phyloP scores from a whole-genome alignment of 2,797 vertebrate genomes.

The Lates japonicus region DNA sequence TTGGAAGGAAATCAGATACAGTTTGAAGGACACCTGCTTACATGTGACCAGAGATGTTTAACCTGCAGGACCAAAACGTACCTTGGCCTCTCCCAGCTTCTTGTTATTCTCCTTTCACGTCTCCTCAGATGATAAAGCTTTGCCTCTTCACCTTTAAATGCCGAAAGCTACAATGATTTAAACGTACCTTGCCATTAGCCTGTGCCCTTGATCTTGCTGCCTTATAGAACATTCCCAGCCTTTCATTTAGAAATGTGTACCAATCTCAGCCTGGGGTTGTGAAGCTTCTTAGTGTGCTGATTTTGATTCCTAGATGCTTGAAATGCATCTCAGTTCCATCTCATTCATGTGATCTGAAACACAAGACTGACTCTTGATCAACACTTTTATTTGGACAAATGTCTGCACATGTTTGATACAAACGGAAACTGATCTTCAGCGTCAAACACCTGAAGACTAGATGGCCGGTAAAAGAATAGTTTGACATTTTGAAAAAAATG shows the following conservation, averaged over 20 bases:
- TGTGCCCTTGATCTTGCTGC: conserved; percentile 84
- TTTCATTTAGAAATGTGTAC: conserved; percentile 65
- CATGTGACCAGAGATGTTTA: conserved; percentile 69
- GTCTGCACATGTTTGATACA: background rate
- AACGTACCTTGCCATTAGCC: conserved; percentile 71
- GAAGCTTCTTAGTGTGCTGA: conserved; percentile 58
- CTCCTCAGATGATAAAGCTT: conserved; percentile 60
- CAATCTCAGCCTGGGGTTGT: conserved; percentile 46
- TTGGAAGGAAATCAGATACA: conserved; percentile 47
- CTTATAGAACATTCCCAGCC: conserved; percentile 82
- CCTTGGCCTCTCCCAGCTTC: conserved; percentile 65
- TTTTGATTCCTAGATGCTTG: conserved; percentile 51
- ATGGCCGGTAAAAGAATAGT: conserved; percentile 3
- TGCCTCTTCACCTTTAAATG: conserved; percentile 68
- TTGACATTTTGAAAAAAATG: background rate
- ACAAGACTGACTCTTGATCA: conserved; percentile 7
- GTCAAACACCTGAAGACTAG: background rate
- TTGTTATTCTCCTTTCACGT: conserved; percentile 48
- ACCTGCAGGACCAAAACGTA: conserved; percentile 78
- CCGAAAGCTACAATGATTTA: conserved; percentile 74
- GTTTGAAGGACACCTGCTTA: conserved; percentile 56
- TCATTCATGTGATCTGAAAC: conserved; percentile 20
- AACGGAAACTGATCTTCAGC: conserved; percentile 5
- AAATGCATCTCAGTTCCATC: conserved; percentile 34
- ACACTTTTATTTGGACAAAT: conserved; percentile 8